Evolutionary conservation across 2,888 invertebrate genomes (phyloP), one percentile per base, ranked within the genome.

Genomic region (Bombyx huttoni): DNA sequence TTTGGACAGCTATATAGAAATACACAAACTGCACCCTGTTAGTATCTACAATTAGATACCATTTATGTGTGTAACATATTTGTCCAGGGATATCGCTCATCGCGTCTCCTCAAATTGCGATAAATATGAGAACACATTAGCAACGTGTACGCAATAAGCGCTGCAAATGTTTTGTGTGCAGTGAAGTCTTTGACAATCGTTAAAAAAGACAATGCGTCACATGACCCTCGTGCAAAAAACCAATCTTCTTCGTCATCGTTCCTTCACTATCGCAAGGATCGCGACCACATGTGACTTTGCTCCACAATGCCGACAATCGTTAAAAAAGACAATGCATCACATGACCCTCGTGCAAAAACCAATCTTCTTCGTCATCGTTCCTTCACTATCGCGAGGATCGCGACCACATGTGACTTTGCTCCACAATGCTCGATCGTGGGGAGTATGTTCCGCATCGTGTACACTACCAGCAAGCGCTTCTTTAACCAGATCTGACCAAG

Each of bases 141-240:
- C 14, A 46, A 0, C 54, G 63, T 58, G 35, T 64, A 71, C 13
- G 68, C 49, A 79, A 84, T 34, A 85, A 77, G 54, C 85, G 80
- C 33, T 82, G 78, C 56, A 78, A 78, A 51, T 90, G 90, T 55
- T 62, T 74, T 0, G 64, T 75, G 1, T 83, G 82, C 50, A 53
- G 71, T 0, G 70, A 72, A 49, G 69, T 59, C 0, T 81, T 82
- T 50, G 61, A 67, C n/a, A 70, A 68, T 14, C 68, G 71, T 48
- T 72, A 73, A 53, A 70, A 24, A 24, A 68, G 50, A 57, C 73
- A 3, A 68, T 67, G 1, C 57, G 64, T 13, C 75, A 78, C 49
- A 72, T 75, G 70, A 72, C 67, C 0, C 58, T 62, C 0, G 73
- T 70, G 1, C 75, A 76, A n/a, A n/a, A n/a, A n/a, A n/a, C n/a